Base-by-base conservation (phyloP, 1,140 invertebrate genomes). In the Halesus radiatus region DNA sequence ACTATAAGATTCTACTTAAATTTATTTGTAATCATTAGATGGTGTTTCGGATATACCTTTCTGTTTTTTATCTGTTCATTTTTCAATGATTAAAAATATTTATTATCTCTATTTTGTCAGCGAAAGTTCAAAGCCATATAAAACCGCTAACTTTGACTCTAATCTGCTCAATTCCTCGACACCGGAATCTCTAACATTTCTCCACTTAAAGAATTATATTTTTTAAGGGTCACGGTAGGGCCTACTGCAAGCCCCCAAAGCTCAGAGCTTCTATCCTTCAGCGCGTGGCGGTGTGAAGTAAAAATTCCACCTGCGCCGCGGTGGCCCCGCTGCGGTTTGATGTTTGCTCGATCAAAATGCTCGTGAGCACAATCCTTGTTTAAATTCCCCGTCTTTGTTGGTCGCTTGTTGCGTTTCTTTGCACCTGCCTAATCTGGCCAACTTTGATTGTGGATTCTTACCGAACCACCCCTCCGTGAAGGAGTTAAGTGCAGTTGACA, bases 271-370 rank as follows among this genome's bases (percentile, higher is more conserved):
- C 26, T 18, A 72, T 18, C 37, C 26, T 18, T 72, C 22, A 72
- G n/a, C 68, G 20, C 68, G n/a, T 13, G 68, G 68, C 68, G 8
- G 37, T 13, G 68, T 53, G 68, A 72, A 72, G 68, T 72, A 53
- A 45, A 26, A 54, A 15, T 53, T 22, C 68, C 68, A 72, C 68
- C 68, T 72, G 68, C 68, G 37, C 18, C 20, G 6, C 37, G 37
- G 22, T 72, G 37, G 18, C 18, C 3, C 22, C 20, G 18, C 16
- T 53, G 68, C 20, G 68, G 68, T 53, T 72, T 52, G 50, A 72
- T 72, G 68, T 72, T 72, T 72, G 53, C 68, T 72, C 26, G 68
- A 54, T 72, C 50, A 26, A 52, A 54, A 13, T 72, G 53, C 68
- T 72, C 52, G 16, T 45, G 68, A 22, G 45, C n/a, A 72, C 66